Evolutionary conservation across 1,140 invertebrate genomes (phyloP).

Genomic region (Araneus ventricosus): DNA sequence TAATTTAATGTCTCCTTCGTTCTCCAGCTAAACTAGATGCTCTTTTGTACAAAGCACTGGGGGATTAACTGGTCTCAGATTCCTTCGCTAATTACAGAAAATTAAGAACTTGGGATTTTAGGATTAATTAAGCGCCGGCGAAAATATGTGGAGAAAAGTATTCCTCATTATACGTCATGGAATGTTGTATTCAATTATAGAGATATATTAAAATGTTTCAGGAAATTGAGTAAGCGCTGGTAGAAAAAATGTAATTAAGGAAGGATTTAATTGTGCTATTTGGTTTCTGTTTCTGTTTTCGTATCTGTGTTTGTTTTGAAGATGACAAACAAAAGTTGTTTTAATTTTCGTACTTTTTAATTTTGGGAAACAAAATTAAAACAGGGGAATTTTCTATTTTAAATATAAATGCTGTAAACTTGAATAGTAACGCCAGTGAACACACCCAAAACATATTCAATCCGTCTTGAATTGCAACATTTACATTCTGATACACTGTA

Average conservation of each 20-base stretch:
- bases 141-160: not conserved
- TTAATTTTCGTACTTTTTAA: no score
- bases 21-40: not conserved
- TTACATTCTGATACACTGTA: no score
- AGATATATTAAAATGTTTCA: not conserved
- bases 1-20: not conserved
- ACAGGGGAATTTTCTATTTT: no score
- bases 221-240: not conserved
- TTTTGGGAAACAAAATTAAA: no score
- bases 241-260: not conserved
- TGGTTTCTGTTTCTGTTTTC: not conserved
- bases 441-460: no score
- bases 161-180: not conserved
- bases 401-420: no score
- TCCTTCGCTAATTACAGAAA: constrained; percentile 40
- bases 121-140: not conserved
- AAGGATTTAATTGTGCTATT: not conserved
- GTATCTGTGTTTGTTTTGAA: not conserved
- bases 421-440: no score
- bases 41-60: no score
- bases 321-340: no score
- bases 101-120: constrained; percentile 45
- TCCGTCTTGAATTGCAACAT: no score
- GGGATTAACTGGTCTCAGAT: constrained; percentile 14
- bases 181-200: not conserved